phyloP scores from a whole-genome alignment of 2,888 invertebrate genomes.

The Trachelus tabidus region DNA sequence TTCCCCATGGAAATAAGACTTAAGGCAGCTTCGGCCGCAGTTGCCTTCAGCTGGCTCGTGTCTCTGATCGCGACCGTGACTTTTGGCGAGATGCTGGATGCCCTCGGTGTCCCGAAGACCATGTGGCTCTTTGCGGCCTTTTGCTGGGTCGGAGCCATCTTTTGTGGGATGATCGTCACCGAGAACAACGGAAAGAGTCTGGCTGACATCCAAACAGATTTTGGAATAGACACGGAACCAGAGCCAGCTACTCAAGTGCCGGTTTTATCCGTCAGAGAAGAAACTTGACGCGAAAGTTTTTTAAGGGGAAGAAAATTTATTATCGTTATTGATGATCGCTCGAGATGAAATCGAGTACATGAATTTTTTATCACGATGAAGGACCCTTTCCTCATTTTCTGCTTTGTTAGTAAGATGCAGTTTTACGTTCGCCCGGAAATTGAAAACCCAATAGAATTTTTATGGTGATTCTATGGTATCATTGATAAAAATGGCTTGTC shows the following conservation, averaged over 20 bases:
- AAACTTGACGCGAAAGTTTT: neutral
- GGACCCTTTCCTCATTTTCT: neutral
- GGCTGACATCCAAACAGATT: constrained; percentile 44
- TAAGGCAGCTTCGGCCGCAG: constrained; percentile 33
- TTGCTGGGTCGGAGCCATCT: constrained; percentile 42
- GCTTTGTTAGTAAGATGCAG: neutral
- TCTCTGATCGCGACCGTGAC: constrained; percentile 43
- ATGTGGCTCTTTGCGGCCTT: constrained; percentile 48
- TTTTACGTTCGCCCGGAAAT: neutral
- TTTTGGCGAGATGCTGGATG: constrained; percentile 38
- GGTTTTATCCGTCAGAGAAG: neutral
- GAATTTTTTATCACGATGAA: neutral
- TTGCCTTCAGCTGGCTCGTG: constrained; percentile 45
- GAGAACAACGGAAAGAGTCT: constrained; percentile 49
- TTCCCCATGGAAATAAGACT: constrained; percentile 50
- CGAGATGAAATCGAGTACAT: neutral
- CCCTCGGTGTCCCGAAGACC: constrained; percentile 39
- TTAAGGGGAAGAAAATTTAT: neutral
- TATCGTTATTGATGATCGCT: neutral
- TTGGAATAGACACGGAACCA: constrained; percentile 23
- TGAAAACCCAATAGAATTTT: neutral
- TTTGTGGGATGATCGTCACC: constrained; percentile 36
- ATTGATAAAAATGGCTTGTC: neutral
- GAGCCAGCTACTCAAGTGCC: neutral
- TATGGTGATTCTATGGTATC: neutral